Conservation (phyloP, 1,140 invertebrate genomes). For the Magallana angulata region DNA sequence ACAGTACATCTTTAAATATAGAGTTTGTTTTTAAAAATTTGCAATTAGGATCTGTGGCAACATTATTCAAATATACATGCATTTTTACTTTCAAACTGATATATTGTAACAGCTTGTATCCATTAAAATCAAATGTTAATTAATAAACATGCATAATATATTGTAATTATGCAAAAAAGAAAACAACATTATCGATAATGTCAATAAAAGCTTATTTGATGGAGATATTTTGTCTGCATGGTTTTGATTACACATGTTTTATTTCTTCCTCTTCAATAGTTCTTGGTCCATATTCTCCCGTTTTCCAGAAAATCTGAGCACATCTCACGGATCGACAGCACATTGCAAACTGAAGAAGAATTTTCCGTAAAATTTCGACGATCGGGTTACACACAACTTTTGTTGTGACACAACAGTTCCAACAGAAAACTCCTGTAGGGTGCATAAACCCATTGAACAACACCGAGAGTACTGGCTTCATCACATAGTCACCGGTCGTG, state of each 20-base stretch:
- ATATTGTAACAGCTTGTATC: too few species aligned
- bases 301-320: conserved; percentile 52
- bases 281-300: not conserved
- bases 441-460: conserved; percentile 68
- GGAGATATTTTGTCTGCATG: not conserved
- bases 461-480: conserved; percentile 66
- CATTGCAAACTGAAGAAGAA: conserved; percentile 62
- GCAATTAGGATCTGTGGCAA: too few species aligned
- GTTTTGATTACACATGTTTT: not conserved
- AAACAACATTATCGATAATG: too few species aligned
- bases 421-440: conserved; percentile 60
- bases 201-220: too few species aligned
- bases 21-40: too few species aligned
- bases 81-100: too few species aligned
- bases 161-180: too few species aligned
- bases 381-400: conserved; percentile 64
- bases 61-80: too few species aligned
- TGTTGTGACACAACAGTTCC: conserved; percentile 61
- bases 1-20: too few species aligned
- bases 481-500: conserved; percentile 62
- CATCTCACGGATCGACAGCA: conserved; percentile 56
- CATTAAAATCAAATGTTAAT: too few species aligned
- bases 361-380: conserved; percentile 57
- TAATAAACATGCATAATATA: too few species aligned
- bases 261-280: not conserved